A percentile compares a stretch with the other conserved stretches of the same genome.
Conservation (phyloP, 2,888 invertebrate species). For the Rotaria socialis region DNA sequence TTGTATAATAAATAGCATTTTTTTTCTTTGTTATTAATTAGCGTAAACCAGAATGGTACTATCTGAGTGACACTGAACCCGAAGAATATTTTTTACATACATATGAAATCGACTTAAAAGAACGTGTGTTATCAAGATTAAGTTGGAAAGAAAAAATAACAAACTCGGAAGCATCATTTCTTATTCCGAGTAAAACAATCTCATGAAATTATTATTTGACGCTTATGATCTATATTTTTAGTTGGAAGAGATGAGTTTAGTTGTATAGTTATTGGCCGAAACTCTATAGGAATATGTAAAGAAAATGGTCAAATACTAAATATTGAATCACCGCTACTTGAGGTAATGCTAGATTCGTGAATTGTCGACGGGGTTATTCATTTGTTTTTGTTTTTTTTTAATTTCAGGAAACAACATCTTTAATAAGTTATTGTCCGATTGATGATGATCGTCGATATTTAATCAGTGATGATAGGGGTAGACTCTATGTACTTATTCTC, state of each 20-base stretch:
- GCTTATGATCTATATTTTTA: not conserved
- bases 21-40: too few relatives aligned
- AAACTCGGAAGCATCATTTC: not conserved
- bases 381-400: not conserved
- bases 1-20: not conserved
- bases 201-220: not conserved
- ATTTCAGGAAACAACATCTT: slow-evolving; percentile 54
- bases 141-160: not conserved
- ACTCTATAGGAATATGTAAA: not conserved
- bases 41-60: too few relatives aligned
- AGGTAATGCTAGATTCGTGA: not conserved
- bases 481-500: slow-evolving; percentile 87
- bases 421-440: slow-evolving; percentile 87
- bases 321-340: not conserved
- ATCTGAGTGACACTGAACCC: not conserved
- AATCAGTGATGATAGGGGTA: slow-evolving; percentile 85
- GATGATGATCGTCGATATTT: slow-evolving; percentile 82
- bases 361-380: too few relatives aligned
- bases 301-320: not conserved
- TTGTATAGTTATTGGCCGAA: not conserved
- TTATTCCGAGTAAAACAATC: not conserved
- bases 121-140: not conserved
- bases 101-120: slow-evolving; percentile 18
- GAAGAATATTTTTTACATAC: not conserved
- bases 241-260: not conserved